A percentile compares a stretch with the other conserved stretches of the same genome.
Conservation (phyloP, 2,888 invertebrate species). For the Iselma pallidipennis region DNA sequence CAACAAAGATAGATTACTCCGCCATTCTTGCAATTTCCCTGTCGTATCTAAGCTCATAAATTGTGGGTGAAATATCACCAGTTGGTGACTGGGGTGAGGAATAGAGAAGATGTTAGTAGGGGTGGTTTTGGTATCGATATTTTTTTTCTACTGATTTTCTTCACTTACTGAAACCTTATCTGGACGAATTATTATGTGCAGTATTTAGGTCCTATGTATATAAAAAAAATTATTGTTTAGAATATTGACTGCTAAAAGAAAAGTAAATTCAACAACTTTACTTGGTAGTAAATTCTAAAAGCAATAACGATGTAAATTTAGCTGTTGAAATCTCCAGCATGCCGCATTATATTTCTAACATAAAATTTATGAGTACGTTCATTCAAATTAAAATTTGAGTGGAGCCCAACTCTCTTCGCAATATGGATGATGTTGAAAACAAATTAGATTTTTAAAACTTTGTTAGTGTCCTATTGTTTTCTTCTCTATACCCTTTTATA, state of each 20-base stretch:
- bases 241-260: slow-evolving; percentile 6
- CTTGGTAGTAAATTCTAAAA: slow-evolving; percentile 51
- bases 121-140: slow-evolving; percentile 18
- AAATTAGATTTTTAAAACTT: slow-evolving; percentile 45
- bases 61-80: slow-evolving; percentile 81
- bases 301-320: slow-evolving; percentile 57
- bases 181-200: too few relatives aligned
- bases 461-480: slow-evolving; percentile 46
- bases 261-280: slow-evolving; percentile 13
- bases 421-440: slow-evolving; percentile 41
- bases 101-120: slow-evolving; percentile 32
- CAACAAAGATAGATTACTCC: slow-evolving; percentile 88
- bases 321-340: slow-evolving; percentile 52
- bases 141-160: background rate
- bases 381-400: slow-evolving; percentile 56
- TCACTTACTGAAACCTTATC: background rate
- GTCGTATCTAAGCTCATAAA: slow-evolving; percentile 90
- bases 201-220: too few relatives aligned
- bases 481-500: slow-evolving; percentile 9
- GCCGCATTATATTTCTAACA: slow-evolving; percentile 53
- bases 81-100: slow-evolving; percentile 49
- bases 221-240: slow-evolving; percentile 9
- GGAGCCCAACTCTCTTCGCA: slow-evolving; percentile 47
- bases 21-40: slow-evolving; percentile 93
- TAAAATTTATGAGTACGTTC: slow-evolving; percentile 50